Percentiles rank a stretch among this genome's conserved stretches.
Conservation (phyloP, 2,888 invertebrate genomes). For the Coecobrya sp. region DNA sequence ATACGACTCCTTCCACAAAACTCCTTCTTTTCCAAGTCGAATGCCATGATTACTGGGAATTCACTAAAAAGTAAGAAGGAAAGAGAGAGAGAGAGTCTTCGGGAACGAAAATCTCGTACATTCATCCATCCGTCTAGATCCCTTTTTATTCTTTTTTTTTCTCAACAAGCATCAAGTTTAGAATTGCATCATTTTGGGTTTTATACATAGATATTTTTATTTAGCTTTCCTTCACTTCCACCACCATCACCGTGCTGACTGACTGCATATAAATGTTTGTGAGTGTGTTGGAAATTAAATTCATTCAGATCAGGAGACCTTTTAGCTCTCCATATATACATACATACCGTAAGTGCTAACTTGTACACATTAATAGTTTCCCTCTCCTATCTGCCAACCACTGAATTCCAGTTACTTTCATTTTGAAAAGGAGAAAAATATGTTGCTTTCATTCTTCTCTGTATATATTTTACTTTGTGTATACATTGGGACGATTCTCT, state of each 20-base stretch:
- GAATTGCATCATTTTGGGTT: conserved; percentile 48
- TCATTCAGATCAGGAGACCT: conserved; percentile 78
- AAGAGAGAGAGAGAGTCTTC: conserved; percentile 45
- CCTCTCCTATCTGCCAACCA: conserved; percentile 13
- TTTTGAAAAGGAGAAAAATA: conserved; percentile 37
- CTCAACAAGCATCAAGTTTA: conserved; percentile 39
- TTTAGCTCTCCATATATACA: conserved; percentile 3
- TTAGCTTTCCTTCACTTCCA: conserved; percentile 11
- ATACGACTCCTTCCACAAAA: background rate
- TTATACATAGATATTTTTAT: conserved; percentile 18
- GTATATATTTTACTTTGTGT: background rate
- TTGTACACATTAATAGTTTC: conserved; percentile 43
- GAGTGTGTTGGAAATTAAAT: conserved; percentile 78
- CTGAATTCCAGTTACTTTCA: conserved; percentile 53
- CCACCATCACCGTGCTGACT: background rate
- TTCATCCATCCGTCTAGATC: conserved; percentile 63
- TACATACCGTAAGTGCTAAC: background rate
- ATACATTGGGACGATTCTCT: background rate
- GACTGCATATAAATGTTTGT: conserved; percentile 50
- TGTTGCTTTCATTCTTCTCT: background rate
- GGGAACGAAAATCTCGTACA: conserved; percentile 64
- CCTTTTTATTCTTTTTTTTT: conserved; percentile 19
- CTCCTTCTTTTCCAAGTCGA: conserved; percentile 49
- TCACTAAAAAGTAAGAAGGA: conserved; percentile 46
- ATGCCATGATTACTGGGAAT: conserved; percentile 72